These are phyloP conservation scores for Cirrhinus mrigala DNA, from an alignment of 2,797 vertebrate genomes.

Conservation along the genomic window DNA sequence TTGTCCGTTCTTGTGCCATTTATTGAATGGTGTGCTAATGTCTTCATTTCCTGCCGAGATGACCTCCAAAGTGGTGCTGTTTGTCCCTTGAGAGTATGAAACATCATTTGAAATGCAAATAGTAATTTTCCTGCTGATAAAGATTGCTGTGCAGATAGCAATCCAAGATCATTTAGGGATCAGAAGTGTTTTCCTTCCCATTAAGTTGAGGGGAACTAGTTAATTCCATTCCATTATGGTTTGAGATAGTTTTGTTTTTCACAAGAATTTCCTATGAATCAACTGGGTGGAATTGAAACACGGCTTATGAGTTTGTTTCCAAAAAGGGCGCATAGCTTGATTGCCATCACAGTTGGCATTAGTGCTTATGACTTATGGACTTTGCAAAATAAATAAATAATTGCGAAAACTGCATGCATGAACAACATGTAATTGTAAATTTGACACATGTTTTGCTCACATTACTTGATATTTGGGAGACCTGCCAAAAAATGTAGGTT, in stretches of 20 bases:
- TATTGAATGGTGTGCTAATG: slow-evolving; percentile 15
- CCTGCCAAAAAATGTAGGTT: slow-evolving; percentile 14
- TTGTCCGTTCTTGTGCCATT: neutral
- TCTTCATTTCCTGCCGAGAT: slow-evolving; percentile 15
- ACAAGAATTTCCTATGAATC: neutral
- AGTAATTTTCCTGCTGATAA: neutral
- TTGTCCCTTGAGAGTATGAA: neutral
- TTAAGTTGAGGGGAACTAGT: neutral
- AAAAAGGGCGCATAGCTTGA: neutral
- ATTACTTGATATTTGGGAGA: neutral
- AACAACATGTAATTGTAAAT: neutral
- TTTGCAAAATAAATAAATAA: neutral
- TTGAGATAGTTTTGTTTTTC: neutral
- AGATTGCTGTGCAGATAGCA: neutral
- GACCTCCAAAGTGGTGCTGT: neutral
- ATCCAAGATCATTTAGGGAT: slow-evolving; percentile 5
- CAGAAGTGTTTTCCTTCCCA: neutral
- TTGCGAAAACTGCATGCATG: neutral
- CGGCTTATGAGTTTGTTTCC: neutral
- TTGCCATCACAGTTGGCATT: neutral
- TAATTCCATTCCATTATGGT: neutral
- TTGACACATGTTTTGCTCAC: neutral
- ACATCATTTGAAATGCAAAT: slow-evolving; percentile 7
- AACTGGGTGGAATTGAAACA: neutral
- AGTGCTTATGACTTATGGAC: neutral